Conservation (phyloP, 2,888 invertebrate species). For the Chironomus tentans region DNA sequence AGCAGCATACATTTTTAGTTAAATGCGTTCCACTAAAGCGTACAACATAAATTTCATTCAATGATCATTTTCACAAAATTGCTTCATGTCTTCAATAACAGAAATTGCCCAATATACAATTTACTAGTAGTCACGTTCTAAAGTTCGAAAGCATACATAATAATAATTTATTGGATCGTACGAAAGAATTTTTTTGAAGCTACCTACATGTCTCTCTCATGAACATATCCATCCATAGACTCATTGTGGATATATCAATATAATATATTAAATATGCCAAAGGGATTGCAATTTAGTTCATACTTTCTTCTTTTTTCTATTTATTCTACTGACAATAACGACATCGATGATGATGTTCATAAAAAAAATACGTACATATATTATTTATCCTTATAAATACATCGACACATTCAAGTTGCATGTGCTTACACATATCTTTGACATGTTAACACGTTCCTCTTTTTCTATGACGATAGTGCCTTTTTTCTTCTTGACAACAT, state of each 20-base stretch:
- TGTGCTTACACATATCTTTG: not conserved
- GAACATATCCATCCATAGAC: no score
- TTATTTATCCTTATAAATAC: not conserved
- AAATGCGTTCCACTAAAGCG: not conserved
- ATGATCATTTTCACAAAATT: slow-evolving; percentile 12
- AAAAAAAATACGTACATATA: not conserved
- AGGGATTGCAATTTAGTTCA: not conserved
- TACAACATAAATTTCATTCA: not conserved
- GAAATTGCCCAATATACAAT: not conserved
- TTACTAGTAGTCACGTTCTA: slow-evolving; percentile 16
- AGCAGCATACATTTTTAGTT: not conserved
- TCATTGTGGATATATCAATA: no score
- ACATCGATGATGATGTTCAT: not conserved
- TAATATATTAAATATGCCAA: not conserved
- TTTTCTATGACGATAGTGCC: no score
- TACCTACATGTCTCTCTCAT: no score
- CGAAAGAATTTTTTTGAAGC: not conserved
- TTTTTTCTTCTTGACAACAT: no score
- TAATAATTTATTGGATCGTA: slow-evolving; percentile 11
- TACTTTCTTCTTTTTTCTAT: not conserved
- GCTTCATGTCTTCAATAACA: slow-evolving; percentile 7
- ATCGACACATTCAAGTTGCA: not conserved
- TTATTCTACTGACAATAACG: no score
- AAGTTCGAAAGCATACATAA: slow-evolving; percentile 2
- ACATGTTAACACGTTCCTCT: not conserved